Conservation (phyloP, 2,113 vertebrate genomes). For the Ciconia boyciana region DNA sequence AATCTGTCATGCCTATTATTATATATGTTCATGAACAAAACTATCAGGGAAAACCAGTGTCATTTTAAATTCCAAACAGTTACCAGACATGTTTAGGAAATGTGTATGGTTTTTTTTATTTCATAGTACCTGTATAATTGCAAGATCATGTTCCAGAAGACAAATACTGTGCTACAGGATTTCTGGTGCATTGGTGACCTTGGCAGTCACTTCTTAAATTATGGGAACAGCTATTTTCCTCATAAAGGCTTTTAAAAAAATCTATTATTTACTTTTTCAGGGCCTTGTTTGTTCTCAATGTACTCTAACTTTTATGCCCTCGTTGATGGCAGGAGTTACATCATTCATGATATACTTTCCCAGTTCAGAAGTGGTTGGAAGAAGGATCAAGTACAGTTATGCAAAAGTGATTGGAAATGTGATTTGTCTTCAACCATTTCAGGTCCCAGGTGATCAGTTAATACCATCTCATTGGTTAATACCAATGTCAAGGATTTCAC, state of each 20-base stretch:
- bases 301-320: not conserved
- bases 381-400: not conserved
- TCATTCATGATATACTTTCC: not conserved
- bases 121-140: not conserved
- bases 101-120: not conserved
- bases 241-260: not conserved
- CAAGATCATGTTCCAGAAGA: not conserved
- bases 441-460: not conserved
- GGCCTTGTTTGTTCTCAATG: not conserved
- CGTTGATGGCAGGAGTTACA: not conserved
- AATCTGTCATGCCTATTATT: not conserved
- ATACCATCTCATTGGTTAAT: not conserved
- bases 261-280: not conserved
- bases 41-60: not conserved
- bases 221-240: not conserved
- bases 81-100: not conserved
- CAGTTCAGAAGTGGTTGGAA: not conserved
- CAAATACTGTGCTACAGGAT: not conserved
- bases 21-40: not conserved
- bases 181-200: not conserved
- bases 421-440: not conserved
- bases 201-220: not conserved
- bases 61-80: not conserved
- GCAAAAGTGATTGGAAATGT: not conserved
- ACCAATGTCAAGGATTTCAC: not conserved